phyloP scores from a whole-genome alignment of 1,140 invertebrate genomes.

The Heliothis virescens region DNA sequence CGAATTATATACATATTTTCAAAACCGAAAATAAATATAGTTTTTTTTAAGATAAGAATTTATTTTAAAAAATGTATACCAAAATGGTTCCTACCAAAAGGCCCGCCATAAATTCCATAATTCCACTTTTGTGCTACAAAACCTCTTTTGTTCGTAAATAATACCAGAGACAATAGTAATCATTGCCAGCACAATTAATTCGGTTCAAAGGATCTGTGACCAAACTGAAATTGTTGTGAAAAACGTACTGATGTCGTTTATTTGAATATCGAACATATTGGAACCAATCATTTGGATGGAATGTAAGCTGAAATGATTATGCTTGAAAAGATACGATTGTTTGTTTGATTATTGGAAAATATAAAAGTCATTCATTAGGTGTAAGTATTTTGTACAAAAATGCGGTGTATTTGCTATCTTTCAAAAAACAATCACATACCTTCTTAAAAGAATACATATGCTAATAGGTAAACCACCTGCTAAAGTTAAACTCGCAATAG shows the following conservation, averaged over 20 bases:
- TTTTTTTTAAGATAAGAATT: too few relatives aligned
- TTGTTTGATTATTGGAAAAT: neutral
- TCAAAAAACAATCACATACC: too few relatives aligned
- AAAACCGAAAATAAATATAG: too few relatives aligned
- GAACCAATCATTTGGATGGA: neutral
- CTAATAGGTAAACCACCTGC: too few relatives aligned
- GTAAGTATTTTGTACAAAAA: too few relatives aligned
- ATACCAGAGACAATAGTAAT: conserved; percentile 19
- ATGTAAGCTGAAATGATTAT: neutral
- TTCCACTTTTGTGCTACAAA: neutral
- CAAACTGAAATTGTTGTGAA: neutral
- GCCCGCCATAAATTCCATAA: neutral
- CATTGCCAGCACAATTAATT: conserved; percentile 26
- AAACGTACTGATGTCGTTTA: neutral
- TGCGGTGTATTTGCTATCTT: too few relatives aligned
- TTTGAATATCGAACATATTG: conserved; percentile 12
- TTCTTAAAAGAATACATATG: too few relatives aligned
- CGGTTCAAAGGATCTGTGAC: conserved; percentile 6
- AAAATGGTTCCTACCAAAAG: neutral
- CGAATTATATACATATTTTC: too few relatives aligned
- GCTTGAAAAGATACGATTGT: neutral
- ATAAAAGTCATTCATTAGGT: too few relatives aligned
- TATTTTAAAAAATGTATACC: too few relatives aligned
- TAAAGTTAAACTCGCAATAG: too few relatives aligned
- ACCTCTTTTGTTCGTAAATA: conserved; percentile 3